Base-by-base conservation (phyloP, 2,888 invertebrate species). In the Hemithea aestivaria region DNA sequence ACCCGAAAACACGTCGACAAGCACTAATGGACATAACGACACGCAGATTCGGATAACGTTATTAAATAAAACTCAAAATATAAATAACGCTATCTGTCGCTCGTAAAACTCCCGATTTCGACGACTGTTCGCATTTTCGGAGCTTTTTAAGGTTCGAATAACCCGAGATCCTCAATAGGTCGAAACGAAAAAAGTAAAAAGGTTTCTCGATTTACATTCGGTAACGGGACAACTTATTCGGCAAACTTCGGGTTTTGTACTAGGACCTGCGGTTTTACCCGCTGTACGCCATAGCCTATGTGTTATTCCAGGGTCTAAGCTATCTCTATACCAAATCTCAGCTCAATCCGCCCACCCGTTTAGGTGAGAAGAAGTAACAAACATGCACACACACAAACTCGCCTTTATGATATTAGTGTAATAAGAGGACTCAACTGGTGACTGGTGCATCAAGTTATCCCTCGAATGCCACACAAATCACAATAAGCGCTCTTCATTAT, bases 401-500 rank as follows among this genome's bases (percentile, higher is more conserved):
- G n/a, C n/a, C n/a, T n/a, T n/a, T n/a, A n/a, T n/a, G n/a, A n/a
- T n/a, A n/a, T n/a, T n/a, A n/a, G n/a, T n/a, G n/a, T n/a, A n/a
- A n/a, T n/a, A n/a, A n/a, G n/a, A n/a, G n/a, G n/a, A n/a, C n/a
- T n/a, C n/a, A n/a, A n/a, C n/a, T n/a, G n/a, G n/a, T n/a, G n/a
- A n/a, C n/a, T n/a, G n/a, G n/a, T 5, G 5, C 16, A 16, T 16
- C 16, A 4, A 16, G 16, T 16, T 16, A 4, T 4, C 16, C 16
- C 16, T 66, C 45, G 61, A 70, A 77, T 70, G 72, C 73, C 73
- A 66, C 76, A 80, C 80, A 81, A 79, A 82, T 83, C 82, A 80
- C 78, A 80, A 79, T 77, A 78, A 82, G 66, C 70, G 64, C 73
- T 78, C 80, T 84, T 84, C 84, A 83, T 85, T 83, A 82, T 75